Evolutionary conservation across 2,797 vertebrate species (phyloP).

Genomic region (Okamejei kenojei): DNA sequence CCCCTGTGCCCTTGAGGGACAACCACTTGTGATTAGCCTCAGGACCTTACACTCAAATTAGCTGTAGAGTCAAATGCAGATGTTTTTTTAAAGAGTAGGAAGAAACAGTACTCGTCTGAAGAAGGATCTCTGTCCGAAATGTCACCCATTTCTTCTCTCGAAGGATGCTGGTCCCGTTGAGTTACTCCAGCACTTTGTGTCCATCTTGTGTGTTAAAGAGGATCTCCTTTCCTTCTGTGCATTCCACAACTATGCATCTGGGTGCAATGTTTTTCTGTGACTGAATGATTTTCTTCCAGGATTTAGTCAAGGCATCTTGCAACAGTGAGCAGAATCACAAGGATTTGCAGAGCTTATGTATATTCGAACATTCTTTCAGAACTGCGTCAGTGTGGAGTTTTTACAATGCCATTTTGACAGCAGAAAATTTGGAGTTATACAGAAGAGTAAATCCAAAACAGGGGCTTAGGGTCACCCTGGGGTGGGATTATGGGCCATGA

Average conservation of each 20-base stretch:
- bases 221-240: background rate
- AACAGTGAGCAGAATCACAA: background rate
- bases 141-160: no score
- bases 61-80: background rate
- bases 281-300: background rate
- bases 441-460: background rate
- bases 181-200: no score
- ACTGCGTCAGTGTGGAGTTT: background rate
- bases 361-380: background rate
- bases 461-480: background rate
- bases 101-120: no score
- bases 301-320: background rate
- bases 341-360: background rate
- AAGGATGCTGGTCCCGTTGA: no score
- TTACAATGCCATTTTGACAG: background rate
- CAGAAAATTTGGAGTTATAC: background rate
- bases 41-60: background rate
- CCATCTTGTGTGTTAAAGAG: background rate
- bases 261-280: background rate
- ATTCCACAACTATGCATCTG: background rate
- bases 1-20: background rate
- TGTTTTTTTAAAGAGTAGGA: background rate
- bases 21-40: background rate
- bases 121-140: no score
- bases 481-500: background rate